Base-by-base conservation (phyloP, 2,113 vertebrate genomes). In the Salvelinus alpinus region DNA sequence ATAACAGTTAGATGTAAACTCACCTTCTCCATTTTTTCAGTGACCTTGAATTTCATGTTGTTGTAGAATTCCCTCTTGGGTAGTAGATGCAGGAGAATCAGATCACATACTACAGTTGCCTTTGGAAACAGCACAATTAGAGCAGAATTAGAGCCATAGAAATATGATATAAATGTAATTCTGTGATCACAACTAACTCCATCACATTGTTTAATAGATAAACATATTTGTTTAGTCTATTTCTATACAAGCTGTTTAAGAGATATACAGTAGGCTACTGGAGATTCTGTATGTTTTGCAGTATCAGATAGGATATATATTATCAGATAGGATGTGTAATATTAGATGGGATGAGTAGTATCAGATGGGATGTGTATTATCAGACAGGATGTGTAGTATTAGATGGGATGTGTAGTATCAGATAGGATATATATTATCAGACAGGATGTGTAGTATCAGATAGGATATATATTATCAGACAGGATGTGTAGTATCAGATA, bases 41-140 rank as follows among this genome's bases (percentile, higher is more conserved):
- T 94, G 0, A 95, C 90, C 91, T 99, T 99, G 90, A 96, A 99
- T 85, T 99, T 99, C 94, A 97, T 96, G 84, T 96, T 96, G 86
- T 98, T 97, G 89, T 98, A 99, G 85, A 95, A 96, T 80, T 96
- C 89, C 70, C 95, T 94, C 90, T 95, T 96, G 13, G 96, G 94
- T 24, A 99, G 90, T 69, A 99, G 89, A 81, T 99, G 90, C 7
- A 99, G 93, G 72, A 99, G 89, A 27, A 99, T 86, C 82, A 99
- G 73, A 86, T 99, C 97, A 22, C 98, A 99, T 18, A 99, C 94
- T 0, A 99, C 94, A 0, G 97, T 99, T 34, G 98, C 96, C 98
- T 99, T 54, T 81, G n/a, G 67, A 84, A 75, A 27, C 51, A 14
- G 60, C 13, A 24, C 5, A 62, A n/a, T 24, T 24, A 67, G 7